phyloP scores from a whole-genome alignment of 1,140 invertebrate species.

The Tetraneura akinire region DNA sequence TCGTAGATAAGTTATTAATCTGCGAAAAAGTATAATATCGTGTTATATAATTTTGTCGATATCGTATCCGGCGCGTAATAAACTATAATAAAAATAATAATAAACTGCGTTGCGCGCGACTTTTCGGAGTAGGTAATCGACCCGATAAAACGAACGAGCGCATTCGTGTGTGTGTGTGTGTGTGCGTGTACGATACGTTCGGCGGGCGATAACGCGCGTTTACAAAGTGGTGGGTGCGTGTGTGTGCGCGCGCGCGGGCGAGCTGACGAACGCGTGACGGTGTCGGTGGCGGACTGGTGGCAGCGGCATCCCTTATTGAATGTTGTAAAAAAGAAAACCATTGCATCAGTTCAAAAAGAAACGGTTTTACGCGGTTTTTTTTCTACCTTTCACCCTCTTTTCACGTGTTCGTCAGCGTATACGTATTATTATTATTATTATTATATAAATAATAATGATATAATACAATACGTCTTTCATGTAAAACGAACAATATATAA shows the following conservation, averaged over 20 bases:
- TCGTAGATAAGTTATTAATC: no score
- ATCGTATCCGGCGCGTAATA: neutral
- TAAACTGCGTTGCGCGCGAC: neutral
- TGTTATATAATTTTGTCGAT: no score
- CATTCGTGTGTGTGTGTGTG: neutral
- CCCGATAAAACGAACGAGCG: slow-evolving; percentile 10
- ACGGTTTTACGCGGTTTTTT: neutral
- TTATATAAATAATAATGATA: no score
- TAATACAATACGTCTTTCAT: no score
- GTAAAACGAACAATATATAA: neutral
- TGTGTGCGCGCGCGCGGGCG: neutral
- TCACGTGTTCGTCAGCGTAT: neutral
- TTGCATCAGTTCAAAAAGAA: neutral
- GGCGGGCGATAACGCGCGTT: neutral
- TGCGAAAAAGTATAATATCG: no score
- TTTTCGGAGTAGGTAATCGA: neutral
- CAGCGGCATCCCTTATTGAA: slow-evolving; percentile 2
- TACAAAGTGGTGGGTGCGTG: neutral
- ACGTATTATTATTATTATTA: no score
- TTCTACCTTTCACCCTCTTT: neutral
- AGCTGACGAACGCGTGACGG: neutral
- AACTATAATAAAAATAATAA: neutral
- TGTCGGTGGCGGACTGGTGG: neutral
- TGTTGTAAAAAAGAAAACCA: neutral
- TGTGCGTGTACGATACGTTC: neutral